These are phyloP conservation scores for Andrena trimmerana DNA, from an alignment of 2,888 invertebrate species.

Conservation along the genomic window DNA sequence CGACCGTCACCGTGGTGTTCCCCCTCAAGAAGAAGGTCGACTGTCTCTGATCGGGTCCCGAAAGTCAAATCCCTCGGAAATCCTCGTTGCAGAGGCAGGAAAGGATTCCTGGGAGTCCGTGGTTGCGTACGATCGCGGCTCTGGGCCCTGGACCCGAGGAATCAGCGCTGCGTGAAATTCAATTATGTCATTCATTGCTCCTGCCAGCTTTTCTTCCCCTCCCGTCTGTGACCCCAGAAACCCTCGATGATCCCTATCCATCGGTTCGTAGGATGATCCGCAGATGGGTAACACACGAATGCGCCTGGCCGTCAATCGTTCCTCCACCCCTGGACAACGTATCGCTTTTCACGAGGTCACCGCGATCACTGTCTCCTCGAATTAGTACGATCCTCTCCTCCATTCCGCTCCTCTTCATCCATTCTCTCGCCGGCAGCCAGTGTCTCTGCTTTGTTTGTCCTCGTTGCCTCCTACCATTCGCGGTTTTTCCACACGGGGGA, in stretches of 20 bases:
- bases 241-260: conserved; percentile 65
- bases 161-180: conserved; percentile 81
- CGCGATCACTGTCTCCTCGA: conserved; percentile 80
- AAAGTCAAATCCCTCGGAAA: conserved; percentile 39
- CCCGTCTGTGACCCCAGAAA: conserved; percentile 60
- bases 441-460: conserved; percentile 19
- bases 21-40: background rate
- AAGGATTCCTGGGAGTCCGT: conserved; percentile 47
- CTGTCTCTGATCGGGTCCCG: background rate
- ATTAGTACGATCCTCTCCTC: conserved; percentile 65
- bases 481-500: conserved; percentile 34
- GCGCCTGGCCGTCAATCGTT: conserved; percentile 51
- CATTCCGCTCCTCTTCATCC: conserved; percentile 48
- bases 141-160: conserved; percentile 26
- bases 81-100: conserved; percentile 13
- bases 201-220: conserved; percentile 51
- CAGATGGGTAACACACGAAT: conserved; percentile 80
- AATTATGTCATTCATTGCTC: conserved; percentile 81
- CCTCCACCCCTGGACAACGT: conserved; percentile 27
- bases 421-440: conserved; percentile 18
- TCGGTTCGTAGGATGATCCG: conserved; percentile 75
- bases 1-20: too few relatives aligned
- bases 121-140: conserved; percentile 14
- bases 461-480: conserved; percentile 37
- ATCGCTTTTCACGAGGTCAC: conserved; percentile 77